These are phyloP conservation scores for Cassiopea xamachana DNA, from an alignment of 30 jellyfish, hydroid and myxozoan genomes.

Conservation along the genomic window DNA sequence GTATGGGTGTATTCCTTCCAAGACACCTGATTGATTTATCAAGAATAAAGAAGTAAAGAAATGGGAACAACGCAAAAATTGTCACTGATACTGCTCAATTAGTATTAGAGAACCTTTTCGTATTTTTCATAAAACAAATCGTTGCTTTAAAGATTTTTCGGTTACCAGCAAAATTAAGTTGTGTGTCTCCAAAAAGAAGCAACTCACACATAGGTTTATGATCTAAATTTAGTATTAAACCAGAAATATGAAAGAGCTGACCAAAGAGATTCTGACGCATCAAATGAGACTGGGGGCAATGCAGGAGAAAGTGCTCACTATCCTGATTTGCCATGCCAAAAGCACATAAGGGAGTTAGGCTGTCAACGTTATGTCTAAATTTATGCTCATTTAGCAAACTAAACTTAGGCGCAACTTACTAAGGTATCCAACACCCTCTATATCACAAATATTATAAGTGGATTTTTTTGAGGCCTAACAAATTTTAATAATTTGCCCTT, in stretches of 20 bases:
- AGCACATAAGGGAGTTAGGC: neutral
- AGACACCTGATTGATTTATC: too few species aligned
- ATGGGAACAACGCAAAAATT: too few species aligned
- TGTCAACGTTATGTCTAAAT: neutral
- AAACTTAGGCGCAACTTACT: neutral
- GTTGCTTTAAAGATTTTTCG: neutral
- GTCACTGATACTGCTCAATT: neutral
- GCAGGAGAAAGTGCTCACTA: neutral
- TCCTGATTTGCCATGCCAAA: neutral
- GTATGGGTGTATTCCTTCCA: too few species aligned
- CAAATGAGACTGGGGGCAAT: constrained; percentile 33
- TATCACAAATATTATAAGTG: neutral
- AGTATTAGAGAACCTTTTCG: neutral
- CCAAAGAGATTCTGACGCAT: constrained; percentile 42
- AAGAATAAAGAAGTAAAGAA: too few species aligned
- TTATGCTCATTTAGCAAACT: neutral
- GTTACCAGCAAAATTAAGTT: too few species aligned
- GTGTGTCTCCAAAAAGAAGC: neutral
- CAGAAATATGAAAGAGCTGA: constrained; percentile 29
- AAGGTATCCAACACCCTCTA: neutral
- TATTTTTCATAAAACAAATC: too few species aligned
- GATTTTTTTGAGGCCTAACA: neutral
- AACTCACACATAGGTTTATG: neutral
- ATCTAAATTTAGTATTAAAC: neutral
- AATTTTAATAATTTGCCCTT: neutral